Base-by-base conservation (phyloP, 1,140 invertebrate genomes). In the Procambarus virginalis region DNA sequence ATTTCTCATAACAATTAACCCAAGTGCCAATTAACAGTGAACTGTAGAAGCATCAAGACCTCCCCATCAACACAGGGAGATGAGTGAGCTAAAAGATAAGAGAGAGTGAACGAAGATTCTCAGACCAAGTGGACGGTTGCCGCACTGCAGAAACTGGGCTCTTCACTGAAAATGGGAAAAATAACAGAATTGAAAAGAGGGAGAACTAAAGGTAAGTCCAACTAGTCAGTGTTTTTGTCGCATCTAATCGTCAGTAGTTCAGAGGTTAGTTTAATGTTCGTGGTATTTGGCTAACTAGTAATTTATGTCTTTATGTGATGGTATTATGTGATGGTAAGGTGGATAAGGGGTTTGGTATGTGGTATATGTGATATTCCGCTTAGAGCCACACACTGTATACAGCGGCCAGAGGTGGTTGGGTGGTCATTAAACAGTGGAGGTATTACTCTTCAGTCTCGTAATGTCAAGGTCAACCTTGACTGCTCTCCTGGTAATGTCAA, bases 81-180 rank as follows among this genome's bases (percentile, higher is more conserved):
- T 17, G 17, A 64, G 12, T 17, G 60, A 58, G 64, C 20, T 68
- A 20, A 3, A 20, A 68, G 64, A 68, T 10, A 68, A 73, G n/a
- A 73, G 68, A 73, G 68, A 73, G 68, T 20, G 68, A 73, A 6
- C 22, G 68, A 73, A 22, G n/a, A 22, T 73, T 22, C 9, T 73
- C n/a, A 73, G n/a, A 6, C 22, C 14, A 34, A 6, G 68, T 34
- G 68, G 68, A 4, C 68, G 68, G 22, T 34, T 73, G 68, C 84
- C 84, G 84, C 84, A 85, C 84, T 85, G 84, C 84, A 85, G 84
- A 85, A 76, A 85, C 70, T 60, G 73, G 51, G 73, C 84, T 75
- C 22, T 55, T 85, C 84, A 85, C 84, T 85, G 84, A 85, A 85
- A 85, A 85, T 85, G 84, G 84, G 84, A 85, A 85, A 55, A 85